Percentiles rank a stretch among this genome's conserved stretches.
Evolutionary conservation across 1,140 invertebrate genomes (phyloP).

Genomic region (Archivesica marissinica): DNA sequence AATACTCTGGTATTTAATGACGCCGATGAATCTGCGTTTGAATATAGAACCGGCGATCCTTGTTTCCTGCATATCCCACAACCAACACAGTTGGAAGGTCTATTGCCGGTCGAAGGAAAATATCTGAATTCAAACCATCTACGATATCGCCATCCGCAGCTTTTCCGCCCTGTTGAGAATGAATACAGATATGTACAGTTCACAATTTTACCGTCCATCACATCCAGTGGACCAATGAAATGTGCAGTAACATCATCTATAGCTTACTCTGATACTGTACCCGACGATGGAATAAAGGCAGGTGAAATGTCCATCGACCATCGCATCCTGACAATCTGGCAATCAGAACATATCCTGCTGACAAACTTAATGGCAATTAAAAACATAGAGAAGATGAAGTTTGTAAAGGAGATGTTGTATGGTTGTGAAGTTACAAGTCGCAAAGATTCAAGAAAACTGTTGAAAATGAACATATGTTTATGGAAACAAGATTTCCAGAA

Average conservation of each 20-base stretch:
- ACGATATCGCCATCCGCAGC: background rate
- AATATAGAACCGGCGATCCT: background rate
- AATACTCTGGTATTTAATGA: background rate
- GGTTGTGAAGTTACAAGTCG: background rate
- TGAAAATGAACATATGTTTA: background rate
- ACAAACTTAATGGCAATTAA: background rate
- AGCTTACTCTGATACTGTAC: background rate
- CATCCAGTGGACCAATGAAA: background rate
- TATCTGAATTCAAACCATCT: background rate
- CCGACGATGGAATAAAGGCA: background rate
- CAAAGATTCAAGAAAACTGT: background rate
- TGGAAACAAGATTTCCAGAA: constrained; percentile 31
- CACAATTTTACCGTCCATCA: background rate
- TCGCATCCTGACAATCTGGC: background rate
- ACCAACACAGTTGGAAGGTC: background rate
- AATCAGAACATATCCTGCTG: background rate
- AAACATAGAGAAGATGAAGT: background rate
- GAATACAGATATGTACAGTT: background rate
- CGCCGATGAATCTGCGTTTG: background rate
- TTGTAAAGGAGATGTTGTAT: constrained; percentile 19
- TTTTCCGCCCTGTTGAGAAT: background rate
- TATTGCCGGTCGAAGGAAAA: background rate
- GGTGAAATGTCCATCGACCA: background rate
- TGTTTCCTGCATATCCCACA: background rate
- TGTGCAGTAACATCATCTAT: constrained; percentile 3